phyloP scores from a whole-genome alignment of 1,140 invertebrate species.

The Calosoma granatense region DNA sequence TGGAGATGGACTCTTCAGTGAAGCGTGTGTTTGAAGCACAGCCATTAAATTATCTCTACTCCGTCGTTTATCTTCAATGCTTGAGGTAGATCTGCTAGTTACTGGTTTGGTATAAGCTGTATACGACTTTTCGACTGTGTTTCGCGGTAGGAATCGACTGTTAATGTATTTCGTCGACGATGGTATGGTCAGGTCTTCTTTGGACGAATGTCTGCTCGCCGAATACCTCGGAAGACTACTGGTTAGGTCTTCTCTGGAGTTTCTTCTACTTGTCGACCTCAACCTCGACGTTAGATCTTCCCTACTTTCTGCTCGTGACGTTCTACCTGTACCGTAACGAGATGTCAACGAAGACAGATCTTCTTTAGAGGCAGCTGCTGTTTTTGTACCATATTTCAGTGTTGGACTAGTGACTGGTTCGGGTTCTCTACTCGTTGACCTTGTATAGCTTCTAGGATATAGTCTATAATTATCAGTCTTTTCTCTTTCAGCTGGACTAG shows the following conservation, averaged over 20 bases:
- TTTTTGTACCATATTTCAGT: neutral
- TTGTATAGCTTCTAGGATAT: conserved; percentile 23
- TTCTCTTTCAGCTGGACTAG: conserved; percentile 24
- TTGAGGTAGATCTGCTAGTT: conserved; percentile 20
- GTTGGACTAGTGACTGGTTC: conserved; percentile 20
- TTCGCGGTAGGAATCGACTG: conserved; percentile 32
- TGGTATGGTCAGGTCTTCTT: conserved; percentile 23
- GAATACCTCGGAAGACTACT: conserved; percentile 4
- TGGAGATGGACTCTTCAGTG: neutral
- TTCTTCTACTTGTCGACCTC: neutral
- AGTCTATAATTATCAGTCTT: conserved; percentile 21
- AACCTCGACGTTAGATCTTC: conserved; percentile 14
- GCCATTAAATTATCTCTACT: conserved; percentile 20
- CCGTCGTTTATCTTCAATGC: conserved; percentile 26
- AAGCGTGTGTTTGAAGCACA: neutral
- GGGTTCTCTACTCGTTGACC: conserved; percentile 28
- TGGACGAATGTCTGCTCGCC: conserved; percentile 19
- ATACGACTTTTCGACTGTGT: conserved; percentile 31
- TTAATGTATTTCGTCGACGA: conserved; percentile 31
- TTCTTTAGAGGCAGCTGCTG: neutral
- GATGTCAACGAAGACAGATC: neutral
- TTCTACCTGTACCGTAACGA: neutral
- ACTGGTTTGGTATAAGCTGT: conserved; percentile 28
- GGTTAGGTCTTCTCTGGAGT: conserved; percentile 17
- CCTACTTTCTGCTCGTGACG: conserved; percentile 11